Conservation (phyloP, 2,888 invertebrate genomes). For the Carterocephalus palaemon region DNA sequence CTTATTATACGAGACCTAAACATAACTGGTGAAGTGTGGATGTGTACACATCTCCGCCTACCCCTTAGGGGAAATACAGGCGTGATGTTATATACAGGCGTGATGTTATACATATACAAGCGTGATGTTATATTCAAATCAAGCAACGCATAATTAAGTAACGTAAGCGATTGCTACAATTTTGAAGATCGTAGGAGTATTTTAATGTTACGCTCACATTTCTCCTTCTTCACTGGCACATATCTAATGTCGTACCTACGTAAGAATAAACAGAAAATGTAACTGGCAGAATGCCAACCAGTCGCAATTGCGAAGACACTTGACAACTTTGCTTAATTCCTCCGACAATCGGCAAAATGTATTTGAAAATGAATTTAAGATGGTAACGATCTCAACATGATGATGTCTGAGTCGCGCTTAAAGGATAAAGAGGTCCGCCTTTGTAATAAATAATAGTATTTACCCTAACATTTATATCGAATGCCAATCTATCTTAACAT, state of each 20-base stretch:
- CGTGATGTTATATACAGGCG: too few species aligned
- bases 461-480: constrained; percentile 38
- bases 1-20: too few species aligned
- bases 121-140: too few species aligned
- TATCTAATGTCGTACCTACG: constrained; percentile 26
- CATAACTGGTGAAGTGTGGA: too few species aligned
- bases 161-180: too few species aligned
- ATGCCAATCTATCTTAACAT: constrained; percentile 31
- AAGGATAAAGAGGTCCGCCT: constrained; percentile 49
- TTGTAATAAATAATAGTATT: constrained; percentile 48
- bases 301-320: constrained; percentile 49
- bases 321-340: constrained; percentile 59
- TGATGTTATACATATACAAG: too few species aligned
- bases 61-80: too few species aligned
- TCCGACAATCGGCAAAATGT: constrained; percentile 60
- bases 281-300: constrained; percentile 56
- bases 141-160: too few species aligned
- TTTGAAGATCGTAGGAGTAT: neutral
- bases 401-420: constrained; percentile 52
- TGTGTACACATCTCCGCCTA: too few species aligned
- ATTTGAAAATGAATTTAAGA: constrained; percentile 61
- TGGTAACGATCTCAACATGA: constrained; percentile 55
- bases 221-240: constrained; percentile 29
- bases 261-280: constrained; percentile 37
- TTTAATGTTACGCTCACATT: constrained; percentile 3